phyloP scores from a whole-genome alignment of 2,113 vertebrate genomes.

The Dromas ardeola region DNA sequence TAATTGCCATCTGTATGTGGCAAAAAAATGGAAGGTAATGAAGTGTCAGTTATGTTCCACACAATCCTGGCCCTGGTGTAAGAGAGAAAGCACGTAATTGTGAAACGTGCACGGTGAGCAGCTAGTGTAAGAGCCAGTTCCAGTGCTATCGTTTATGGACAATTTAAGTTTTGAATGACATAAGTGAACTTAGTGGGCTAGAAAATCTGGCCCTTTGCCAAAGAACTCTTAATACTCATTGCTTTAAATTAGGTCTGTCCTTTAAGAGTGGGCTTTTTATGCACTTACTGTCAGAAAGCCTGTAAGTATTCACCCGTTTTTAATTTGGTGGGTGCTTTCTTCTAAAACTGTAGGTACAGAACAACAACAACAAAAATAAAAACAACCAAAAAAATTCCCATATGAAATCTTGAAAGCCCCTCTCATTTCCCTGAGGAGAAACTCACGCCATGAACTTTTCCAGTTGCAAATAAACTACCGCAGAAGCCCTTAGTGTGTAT shows the following conservation, averaged over 20 bases:
- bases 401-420: not conserved
- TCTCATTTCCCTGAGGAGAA: not conserved
- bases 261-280: not conserved
- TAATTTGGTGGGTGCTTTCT: not conserved
- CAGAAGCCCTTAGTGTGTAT: not conserved
- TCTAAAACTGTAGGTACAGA: not conserved
- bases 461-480: not conserved
- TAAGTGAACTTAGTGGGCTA: not conserved
- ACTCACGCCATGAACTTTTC: not conserved
- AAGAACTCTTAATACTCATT: not conserved
- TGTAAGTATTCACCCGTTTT: not conserved
- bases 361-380: not conserved
- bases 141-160: not conserved
- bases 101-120: not conserved
- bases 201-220: not conserved
- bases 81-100: not conserved
- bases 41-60: not conserved
- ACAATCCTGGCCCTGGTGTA: not conserved
- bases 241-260: not conserved
- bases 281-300: not conserved
- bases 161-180: not conserved
- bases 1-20: not conserved
- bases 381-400: not conserved
- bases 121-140: not conserved
- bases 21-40: not conserved